Conservation (phyloP, 1,140 invertebrate species). For the Conopomorpha cramerella region DNA sequence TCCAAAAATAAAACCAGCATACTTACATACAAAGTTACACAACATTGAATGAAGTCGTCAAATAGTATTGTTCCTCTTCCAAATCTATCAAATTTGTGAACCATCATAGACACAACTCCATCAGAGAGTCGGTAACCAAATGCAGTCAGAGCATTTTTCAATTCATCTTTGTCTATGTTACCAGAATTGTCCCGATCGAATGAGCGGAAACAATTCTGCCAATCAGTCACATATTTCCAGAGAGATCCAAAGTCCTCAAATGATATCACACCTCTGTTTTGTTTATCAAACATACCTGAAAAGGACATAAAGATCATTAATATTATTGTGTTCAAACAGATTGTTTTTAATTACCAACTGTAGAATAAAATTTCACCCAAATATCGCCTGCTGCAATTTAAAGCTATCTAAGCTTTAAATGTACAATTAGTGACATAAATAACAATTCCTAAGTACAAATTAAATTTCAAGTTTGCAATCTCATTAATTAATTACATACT, state of each 20-base stretch:
- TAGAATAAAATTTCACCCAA: constrained; percentile 1
- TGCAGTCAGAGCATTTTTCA: constrained; percentile 85
- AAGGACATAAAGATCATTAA: constrained; percentile 22
- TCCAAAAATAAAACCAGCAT: too few relatives aligned
- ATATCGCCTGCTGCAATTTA: too few relatives aligned
- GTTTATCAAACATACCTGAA: constrained; percentile 96
- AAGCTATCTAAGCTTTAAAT: too few relatives aligned
- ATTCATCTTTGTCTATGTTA: constrained; percentile 91
- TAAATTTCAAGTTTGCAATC: too few relatives aligned
- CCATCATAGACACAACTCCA: constrained; percentile 76
- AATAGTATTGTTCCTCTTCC: constrained; percentile 92
- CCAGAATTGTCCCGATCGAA: constrained; percentile 96
- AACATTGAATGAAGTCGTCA: constrained; percentile 99
- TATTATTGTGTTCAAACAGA: constrained; percentile 1
- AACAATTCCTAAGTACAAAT: too few relatives aligned
- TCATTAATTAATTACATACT: constrained; percentile 8
- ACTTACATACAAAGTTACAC: constrained; percentile 91
- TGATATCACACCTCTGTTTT: constrained; percentile 85
- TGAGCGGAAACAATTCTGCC: constrained; percentile 93
- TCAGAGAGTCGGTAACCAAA: constrained; percentile 96
- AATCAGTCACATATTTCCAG: constrained; percentile 99
- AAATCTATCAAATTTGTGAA: constrained; percentile 93
- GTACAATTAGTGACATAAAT: too few relatives aligned
- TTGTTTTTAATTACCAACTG: neutral
- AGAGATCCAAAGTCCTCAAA: constrained; percentile 95